Conservation (phyloP, 2,888 invertebrate genomes). For the Lasioglossum figueresi region DNA sequence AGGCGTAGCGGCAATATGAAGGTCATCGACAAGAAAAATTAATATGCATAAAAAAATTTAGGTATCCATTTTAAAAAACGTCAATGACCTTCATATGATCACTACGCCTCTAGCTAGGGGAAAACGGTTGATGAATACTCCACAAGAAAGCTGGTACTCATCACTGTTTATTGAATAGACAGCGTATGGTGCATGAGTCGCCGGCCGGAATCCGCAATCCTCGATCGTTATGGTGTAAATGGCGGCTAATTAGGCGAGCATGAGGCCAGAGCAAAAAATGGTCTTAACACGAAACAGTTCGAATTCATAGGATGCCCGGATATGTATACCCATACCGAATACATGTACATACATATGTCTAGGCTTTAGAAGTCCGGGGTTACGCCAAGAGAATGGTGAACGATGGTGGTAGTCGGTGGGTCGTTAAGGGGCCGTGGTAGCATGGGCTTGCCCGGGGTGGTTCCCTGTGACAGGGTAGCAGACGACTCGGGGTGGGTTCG, state of each 20-base stretch:
- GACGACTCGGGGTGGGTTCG: slow-evolving; percentile 56
- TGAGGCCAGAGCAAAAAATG: not conserved
- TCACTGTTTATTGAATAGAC: not conserved
- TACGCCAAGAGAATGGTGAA: slow-evolving; percentile 50
- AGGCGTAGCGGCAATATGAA: too few species aligned
- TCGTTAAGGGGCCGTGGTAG: slow-evolving; percentile 67
- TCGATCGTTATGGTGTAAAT: not conserved
- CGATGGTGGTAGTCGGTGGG: slow-evolving; percentile 51
- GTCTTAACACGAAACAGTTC: slow-evolving; percentile 6
- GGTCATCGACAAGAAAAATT: too few species aligned
- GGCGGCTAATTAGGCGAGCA: not conserved
- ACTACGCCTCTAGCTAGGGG: too few species aligned
- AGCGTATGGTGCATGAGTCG: not conserved
- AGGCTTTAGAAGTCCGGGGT: slow-evolving; percentile 47
- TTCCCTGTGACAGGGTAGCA: slow-evolving; percentile 68
- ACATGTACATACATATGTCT: slow-evolving; percentile 5
- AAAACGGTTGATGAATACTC: not conserved
- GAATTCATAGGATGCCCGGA: slow-evolving; percentile 8
- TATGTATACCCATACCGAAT: slow-evolving; percentile 8
- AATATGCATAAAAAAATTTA: too few species aligned
- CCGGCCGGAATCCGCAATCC: not conserved
- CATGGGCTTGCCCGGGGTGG: slow-evolving; percentile 32
- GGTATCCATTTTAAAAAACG: too few species aligned
- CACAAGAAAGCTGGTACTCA: not conserved
- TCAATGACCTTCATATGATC: too few species aligned